These are phyloP conservation scores for Parasteatoda tepidariorum DNA, from an alignment of 1,140 invertebrate genomes.

Conservation along the genomic window DNA sequence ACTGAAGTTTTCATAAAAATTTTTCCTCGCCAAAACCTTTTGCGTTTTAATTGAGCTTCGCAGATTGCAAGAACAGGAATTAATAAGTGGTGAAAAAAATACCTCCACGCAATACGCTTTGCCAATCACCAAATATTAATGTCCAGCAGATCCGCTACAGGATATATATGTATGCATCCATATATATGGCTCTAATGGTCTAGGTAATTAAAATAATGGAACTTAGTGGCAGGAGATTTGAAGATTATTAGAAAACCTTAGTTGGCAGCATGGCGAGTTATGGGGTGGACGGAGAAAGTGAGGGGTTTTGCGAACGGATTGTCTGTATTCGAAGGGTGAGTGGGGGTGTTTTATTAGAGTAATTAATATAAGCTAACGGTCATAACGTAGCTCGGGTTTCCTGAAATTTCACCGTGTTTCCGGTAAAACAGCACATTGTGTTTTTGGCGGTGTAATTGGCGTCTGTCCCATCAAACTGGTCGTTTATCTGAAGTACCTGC, in stretches of 20 bases:
- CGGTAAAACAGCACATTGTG: conserved; percentile 54
- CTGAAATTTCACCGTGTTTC: conserved; percentile 57
- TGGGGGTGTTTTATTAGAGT: conserved; percentile 54
- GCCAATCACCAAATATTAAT: conserved; percentile 56
- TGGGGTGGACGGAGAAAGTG: conserved; percentile 8
- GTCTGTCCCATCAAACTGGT: conserved; percentile 50
- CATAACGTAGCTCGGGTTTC: conserved; percentile 56
- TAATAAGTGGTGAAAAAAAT: conserved; percentile 51
- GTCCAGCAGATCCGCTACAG: conserved; percentile 42
- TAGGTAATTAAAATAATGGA: conserved; percentile 58
- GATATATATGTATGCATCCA: conserved; percentile 33
- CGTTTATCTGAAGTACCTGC: conserved; percentile 53
- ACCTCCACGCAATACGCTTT: conserved; percentile 31
- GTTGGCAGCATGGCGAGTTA: conserved; percentile 31
- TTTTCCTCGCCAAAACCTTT: conserved; percentile 40
- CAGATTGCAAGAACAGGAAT: conserved; percentile 55
- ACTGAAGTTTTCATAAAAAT: conserved; percentile 45
- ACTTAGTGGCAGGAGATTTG: conserved; percentile 48
- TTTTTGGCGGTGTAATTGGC: conserved; percentile 58
- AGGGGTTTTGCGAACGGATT: conserved; percentile 15
- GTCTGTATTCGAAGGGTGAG: conserved; percentile 14
- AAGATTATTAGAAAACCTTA: conserved; percentile 55
- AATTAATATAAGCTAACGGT: conserved; percentile 60
- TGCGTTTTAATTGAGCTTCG: conserved; percentile 31
- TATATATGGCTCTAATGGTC: conserved; percentile 39